Evolutionary conservation across 2,888 invertebrate genomes (phyloP).

Genomic region (Raillietiella orientalis): DNA sequence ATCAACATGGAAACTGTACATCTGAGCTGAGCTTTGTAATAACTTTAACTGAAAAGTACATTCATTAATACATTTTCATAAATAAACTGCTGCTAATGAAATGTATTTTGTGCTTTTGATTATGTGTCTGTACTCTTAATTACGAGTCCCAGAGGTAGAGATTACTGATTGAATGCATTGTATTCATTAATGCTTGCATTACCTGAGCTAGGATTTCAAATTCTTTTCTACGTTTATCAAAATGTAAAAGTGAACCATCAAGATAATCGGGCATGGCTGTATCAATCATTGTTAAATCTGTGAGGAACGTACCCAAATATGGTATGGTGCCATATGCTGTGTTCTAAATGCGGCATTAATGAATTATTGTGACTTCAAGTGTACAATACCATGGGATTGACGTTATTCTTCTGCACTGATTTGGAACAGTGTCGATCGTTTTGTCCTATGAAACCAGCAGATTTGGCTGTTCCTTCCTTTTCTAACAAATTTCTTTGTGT

Average conservation of each 20-base stretch:
- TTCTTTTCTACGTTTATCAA: constrained; percentile 89
- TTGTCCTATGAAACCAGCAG: constrained; percentile 62
- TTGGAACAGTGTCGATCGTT: constrained; percentile 63
- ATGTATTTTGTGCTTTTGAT: constrained; percentile 1
- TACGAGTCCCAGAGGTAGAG: too few relatives aligned
- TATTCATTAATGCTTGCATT: too few relatives aligned
- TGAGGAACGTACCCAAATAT: constrained; percentile 85
- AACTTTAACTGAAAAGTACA: constrained; percentile 34
- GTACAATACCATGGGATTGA: neutral
- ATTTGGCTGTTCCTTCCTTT: constrained; percentile 92
- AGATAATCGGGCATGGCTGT: constrained; percentile 64
- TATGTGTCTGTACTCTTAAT: too few relatives aligned
- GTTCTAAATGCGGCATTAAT: neutral
- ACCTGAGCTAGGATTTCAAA: constrained; percentile 81
- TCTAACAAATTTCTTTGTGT: constrained; percentile 71
- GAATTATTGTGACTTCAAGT: neutral
- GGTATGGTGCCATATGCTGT: constrained; percentile 60
- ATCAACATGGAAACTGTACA: constrained; percentile 60
- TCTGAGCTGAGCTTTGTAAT: constrained; percentile 80
- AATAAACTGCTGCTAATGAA: neutral
- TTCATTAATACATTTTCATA: neutral
- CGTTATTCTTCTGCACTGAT: constrained; percentile 34
- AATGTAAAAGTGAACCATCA: constrained; percentile 64
- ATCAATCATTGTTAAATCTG: constrained; percentile 95
- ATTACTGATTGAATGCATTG: too few relatives aligned